A percentile compares a stretch with the other conserved stretches of the same genome.
Evolutionary conservation across 2,888 invertebrate genomes (phyloP).

Genomic region (Nomada fabriciana): DNA sequence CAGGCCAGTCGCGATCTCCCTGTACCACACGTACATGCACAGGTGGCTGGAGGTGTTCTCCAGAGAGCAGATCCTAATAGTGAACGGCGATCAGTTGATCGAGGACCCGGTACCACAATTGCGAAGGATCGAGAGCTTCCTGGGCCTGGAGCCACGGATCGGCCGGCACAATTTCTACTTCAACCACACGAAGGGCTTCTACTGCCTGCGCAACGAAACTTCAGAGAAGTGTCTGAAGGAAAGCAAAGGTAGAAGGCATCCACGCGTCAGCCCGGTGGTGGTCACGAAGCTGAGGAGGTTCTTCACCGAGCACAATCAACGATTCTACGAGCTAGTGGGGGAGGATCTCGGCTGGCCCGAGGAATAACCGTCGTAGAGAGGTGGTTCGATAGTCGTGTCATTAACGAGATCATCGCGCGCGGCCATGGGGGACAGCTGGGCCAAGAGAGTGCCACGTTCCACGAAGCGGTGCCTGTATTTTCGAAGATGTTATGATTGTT

Average conservation of each 20-base stretch:
- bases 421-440: conserved; percentile 19
- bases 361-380: conserved; percentile 86
- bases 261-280: conserved; percentile 92
- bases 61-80: conserved; percentile 95
- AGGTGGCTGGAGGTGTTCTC: conserved; percentile 97
- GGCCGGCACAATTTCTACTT: conserved; percentile 96
- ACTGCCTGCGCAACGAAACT: conserved; percentile 94
- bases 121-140: conserved; percentile 93
- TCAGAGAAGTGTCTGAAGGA: conserved; percentile 93
- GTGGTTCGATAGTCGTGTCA: conserved; percentile 34
- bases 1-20: conserved; percentile 93
- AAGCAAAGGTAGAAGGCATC: conserved; percentile 93
- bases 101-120: conserved; percentile 95
- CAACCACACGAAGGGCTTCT: conserved; percentile 98
- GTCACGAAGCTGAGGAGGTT: conserved; percentile 93
- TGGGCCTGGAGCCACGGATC: conserved; percentile 90
- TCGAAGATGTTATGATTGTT: background rate
- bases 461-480: conserved; percentile 2
- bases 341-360: conserved; percentile 97
- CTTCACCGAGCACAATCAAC: conserved; percentile 96
- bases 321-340: conserved; percentile 96
- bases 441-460: background rate
- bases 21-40: conserved; percentile 96
- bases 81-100: conserved; percentile 96
- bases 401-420: conserved; percentile 25